Evolutionary conservation across 2,113 vertebrate genomes (phyloP), one percentile per base, ranked within the genome.

Genomic region (Speoplatyrhinus poulsoni): DNA sequence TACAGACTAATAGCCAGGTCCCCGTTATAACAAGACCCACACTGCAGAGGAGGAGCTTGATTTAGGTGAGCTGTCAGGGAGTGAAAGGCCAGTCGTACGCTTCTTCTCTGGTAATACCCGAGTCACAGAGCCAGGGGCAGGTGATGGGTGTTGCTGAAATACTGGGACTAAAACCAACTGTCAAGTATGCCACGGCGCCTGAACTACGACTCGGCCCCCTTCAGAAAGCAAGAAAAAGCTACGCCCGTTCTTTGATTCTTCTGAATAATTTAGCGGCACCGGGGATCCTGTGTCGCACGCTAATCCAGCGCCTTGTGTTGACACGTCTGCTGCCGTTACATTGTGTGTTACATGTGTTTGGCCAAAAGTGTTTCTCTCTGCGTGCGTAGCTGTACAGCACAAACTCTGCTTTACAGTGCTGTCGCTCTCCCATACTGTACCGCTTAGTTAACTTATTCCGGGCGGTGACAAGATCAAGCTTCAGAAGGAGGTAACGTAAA

Each of bases 1-100:
- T 80, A 84, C 66, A 83, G 83, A 89, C 81, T 87, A 81, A 58
- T 66, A 55, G 82, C 73, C 88, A 88, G 81, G 82, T 80, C 71
- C 82, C 77, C 74, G 83, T 74, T 76, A 86, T 61, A 85, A 86
- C 87, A 89, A 82, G 73, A 79, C 82, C 83, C 82, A 82, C 87
- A 76, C 87, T 87, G 89, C 88, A 90, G 90, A 89, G 87, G 85
- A 88, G 85, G 88, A 88, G 85, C 86, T 73, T 88, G 86, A 83
- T 83, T 80, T 81, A 89, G 85, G 85, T 85, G 80, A 88, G 84
- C 82, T 75, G 85, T 84, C 83, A 82, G 67, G 59, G 62, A 86
- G 82, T 73, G 73, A 78, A 16, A 73, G 72, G 60, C 60, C 72
- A 67, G 73, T 65, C 70, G 71, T 68, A 55, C 66, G 70, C 70